Evolutionary conservation across 2,113 vertebrate genomes (phyloP), one percentile per base, ranked within the genome.

Genomic region (Syngnathus scovelli): DNA sequence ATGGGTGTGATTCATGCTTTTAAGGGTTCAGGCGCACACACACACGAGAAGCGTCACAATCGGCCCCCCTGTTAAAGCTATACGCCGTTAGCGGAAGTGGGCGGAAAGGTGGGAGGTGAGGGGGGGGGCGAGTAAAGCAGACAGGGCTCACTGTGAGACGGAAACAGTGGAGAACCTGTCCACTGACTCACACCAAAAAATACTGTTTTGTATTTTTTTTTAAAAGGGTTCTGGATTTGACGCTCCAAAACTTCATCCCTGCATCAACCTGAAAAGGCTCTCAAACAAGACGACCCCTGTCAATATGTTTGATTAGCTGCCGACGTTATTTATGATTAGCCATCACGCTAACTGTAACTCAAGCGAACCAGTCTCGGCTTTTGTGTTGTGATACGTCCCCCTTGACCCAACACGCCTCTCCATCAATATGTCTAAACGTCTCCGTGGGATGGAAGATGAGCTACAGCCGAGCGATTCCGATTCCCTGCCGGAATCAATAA

Each of bases 1-100:
- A 89, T 89, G 82, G 86, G 85, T 84, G 83, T 85, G 84, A 90
- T 82, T 88, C 86, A 84, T 78, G 76, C 83, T 80, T 72, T 86
- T 71, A 58, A 81, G 81, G 74, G 78, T 82, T 82, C 76, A 86
- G 74, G 80, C 23, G 51, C 64, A 21, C 11, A 10, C 48, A 51
- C 48, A 21, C 49, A 18, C 55, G 27, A 61, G 49, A 58, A 27
- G 67, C 62, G 60, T 70, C 56, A 87, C 87, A 90, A 84, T 87
- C 82, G 81, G 66, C 52, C 73, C 74, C 13, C 80, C 82, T 88
- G 83, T 89, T 87, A 64, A 78, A 85, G 73, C 78, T 69, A 46
- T 69, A 21, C 21, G 75, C 59, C 23, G 10, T 59, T 73, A 79
- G 83, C 74, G 72, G 87, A 87, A 85, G 76, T 86, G 37, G 69